A percentile compares a stretch with the other conserved stretches of the same genome.
Evolutionary conservation across 2,888 invertebrate genomes (phyloP).

Genomic region (Blastobasis lacticolella): DNA sequence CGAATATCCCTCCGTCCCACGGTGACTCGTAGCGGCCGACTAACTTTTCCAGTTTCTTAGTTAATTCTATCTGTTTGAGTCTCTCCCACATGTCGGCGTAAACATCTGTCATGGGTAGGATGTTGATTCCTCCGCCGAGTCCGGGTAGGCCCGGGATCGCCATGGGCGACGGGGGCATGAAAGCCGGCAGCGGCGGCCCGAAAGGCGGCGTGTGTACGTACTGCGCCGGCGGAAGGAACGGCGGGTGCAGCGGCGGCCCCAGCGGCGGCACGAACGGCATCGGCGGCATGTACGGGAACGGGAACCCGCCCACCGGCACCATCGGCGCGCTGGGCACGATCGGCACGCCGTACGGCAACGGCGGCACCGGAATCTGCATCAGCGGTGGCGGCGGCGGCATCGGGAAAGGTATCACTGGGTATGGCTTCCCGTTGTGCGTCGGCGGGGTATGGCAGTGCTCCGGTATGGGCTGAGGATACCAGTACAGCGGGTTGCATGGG

Average conservation of each 20-base stretch:
- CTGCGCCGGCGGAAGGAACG: constrained; percentile 10
- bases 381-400: constrained; percentile 5
- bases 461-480: constrained; percentile 40
- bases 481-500: constrained; percentile 53
- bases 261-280: not conserved
- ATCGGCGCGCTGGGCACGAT: constrained; percentile 1
- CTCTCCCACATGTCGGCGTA: constrained; percentile 50
- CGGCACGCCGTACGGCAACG: constrained; percentile 4
- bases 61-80: constrained; percentile 43
- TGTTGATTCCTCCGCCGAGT: constrained; percentile 50
- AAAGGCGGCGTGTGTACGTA: constrained; percentile 13
- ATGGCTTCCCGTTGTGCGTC: not conserved
- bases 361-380: constrained; percentile 1
- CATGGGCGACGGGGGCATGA: constrained; percentile 19
- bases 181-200: constrained; percentile 5
- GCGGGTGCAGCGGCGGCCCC: not conserved
- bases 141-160: constrained; percentile 47
- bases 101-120: constrained; percentile 55
- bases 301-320: not conserved
- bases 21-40: too few relatives aligned
- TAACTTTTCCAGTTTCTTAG: too few relatives aligned
- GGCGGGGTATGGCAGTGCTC: constrained; percentile 21
- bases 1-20: too few relatives aligned
- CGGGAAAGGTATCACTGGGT: constrained; percentile 1
- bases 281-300: not conserved